phyloP scores from a whole-genome alignment of 2,113 vertebrate genomes.

The Motacilla alba region DNA sequence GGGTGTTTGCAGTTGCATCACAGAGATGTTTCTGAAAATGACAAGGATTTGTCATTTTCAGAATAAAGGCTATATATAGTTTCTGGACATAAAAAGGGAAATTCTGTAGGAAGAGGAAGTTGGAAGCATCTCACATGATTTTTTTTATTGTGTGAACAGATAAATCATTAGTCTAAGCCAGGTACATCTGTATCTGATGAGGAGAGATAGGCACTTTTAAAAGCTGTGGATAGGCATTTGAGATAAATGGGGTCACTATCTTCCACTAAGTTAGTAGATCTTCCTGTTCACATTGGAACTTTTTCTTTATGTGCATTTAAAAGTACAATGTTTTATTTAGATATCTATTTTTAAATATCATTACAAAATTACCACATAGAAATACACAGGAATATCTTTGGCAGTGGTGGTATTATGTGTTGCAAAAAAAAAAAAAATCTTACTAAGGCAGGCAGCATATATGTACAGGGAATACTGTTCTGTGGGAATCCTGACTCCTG shows the following conservation, averaged over 20 bases:
- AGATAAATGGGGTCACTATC: neutral
- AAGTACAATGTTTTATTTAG: neutral
- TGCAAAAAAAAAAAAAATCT: neutral
- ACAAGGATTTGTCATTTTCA: neutral
- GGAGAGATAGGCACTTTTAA: neutral
- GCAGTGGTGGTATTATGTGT: fast-evolving
- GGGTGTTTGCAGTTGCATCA: neutral
- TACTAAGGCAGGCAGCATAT: neutral
- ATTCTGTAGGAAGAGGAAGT: neutral
- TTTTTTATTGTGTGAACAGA: neutral
- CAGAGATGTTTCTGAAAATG: neutral
- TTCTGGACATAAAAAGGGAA: neutral
- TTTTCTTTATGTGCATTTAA: neutral
- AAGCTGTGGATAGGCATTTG: neutral
- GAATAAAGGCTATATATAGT: neutral
- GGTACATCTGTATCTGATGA: neutral
- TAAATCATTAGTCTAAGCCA: neutral
- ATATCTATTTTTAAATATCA: neutral
- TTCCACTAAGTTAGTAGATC: neutral
- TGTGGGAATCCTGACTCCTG: neutral
- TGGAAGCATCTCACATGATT: neutral
- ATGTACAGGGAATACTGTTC: neutral
- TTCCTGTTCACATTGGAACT: neutral
- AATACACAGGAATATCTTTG: neutral
- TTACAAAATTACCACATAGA: neutral